Base-by-base conservation (phyloP, 30 jellyfish, hydroid and myxozoan species). In the Hydra vulgaris region DNA sequence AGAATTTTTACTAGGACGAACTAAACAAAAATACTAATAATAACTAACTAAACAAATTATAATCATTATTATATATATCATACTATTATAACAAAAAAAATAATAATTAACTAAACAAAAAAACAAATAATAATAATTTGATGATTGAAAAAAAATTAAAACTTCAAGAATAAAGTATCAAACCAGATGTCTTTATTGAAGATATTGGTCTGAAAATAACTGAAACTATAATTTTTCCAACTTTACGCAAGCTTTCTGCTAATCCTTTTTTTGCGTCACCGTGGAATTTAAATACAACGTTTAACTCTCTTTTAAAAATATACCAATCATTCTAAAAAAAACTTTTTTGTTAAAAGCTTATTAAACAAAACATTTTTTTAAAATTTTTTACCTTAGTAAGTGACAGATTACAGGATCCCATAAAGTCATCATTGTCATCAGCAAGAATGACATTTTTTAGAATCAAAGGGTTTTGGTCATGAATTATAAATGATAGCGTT, bases 371-470 rank as follows among this genome's bases (percentile, higher is more conserved):
- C 25, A 21, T 7, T 21, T 55, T 54, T 78, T 76, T 12, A 40
- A 20, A n/a, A n/a, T n/a, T n/a, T 25, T 23, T 1, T 77, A 94
- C 99, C 96, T 87, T 79, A 21, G 86, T 76, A 16, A 94, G 83
- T 0, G 66, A 22, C 22, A 94, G 78, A 56, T 94, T 94, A 66
- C 99, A 94, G 18, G 99, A 94, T 1, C 99, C 99, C 99, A 94
- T 94, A 84, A 94, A 94, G 54, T 94, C 99, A 82, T 94, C 99
- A 94, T 94, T 94, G 77, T 94, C 99, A 74, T 94, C 96, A 76
- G 99, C 94, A 7, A 94, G 96, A 20, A 85, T 68, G 0, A 93
- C 95, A 0, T 89, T 76, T 3, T 95, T 73, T 27, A 94, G 82
- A 85, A 94, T 81, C 83, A 94, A 92, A 0, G 99, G 99, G 75